phyloP scores from a whole-genome alignment of 2,113 vertebrate species.

The Mastomys coucha region DNA sequence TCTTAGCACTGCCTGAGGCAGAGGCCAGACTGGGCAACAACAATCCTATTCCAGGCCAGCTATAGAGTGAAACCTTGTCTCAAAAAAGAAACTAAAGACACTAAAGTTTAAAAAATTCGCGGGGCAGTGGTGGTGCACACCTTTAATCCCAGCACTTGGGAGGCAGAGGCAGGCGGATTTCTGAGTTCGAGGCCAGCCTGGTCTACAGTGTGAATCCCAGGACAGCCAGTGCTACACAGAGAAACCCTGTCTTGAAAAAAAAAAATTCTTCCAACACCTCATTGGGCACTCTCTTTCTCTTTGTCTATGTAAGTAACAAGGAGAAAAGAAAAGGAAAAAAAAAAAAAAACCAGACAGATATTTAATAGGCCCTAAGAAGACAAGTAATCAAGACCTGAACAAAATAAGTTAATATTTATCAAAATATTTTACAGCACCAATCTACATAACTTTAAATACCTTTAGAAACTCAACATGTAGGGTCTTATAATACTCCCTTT shows the following conservation, averaged over 20 bases:
- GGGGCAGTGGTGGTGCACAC: too few species aligned
- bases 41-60: too few species aligned
- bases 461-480: slow-evolving; percentile 76
- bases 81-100: neutral
- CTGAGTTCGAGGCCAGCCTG: too few species aligned
- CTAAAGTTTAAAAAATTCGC: neutral
- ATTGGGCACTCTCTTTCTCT: neutral
- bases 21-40: neutral
- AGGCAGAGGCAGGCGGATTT: too few species aligned
- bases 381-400: slow-evolving; percentile 56
- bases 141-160: too few species aligned
- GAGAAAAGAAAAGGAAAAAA: neutral
- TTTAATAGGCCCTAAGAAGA: slow-evolving; percentile 55
- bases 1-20: neutral
- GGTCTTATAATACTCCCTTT: neutral
- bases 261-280: neutral
- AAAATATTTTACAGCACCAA: slow-evolving; percentile 81
- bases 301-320: too few species aligned
- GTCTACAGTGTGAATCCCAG: too few species aligned
- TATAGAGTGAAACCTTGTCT: neutral
- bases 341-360: neutral
- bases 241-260: too few species aligned
- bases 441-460: slow-evolving; percentile 77
- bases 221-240: too few species aligned
- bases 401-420: slow-evolving; percentile 85